phyloP scores from a whole-genome alignment of 2,113 vertebrate species.

The Brienomyrus longianalis region DNA sequence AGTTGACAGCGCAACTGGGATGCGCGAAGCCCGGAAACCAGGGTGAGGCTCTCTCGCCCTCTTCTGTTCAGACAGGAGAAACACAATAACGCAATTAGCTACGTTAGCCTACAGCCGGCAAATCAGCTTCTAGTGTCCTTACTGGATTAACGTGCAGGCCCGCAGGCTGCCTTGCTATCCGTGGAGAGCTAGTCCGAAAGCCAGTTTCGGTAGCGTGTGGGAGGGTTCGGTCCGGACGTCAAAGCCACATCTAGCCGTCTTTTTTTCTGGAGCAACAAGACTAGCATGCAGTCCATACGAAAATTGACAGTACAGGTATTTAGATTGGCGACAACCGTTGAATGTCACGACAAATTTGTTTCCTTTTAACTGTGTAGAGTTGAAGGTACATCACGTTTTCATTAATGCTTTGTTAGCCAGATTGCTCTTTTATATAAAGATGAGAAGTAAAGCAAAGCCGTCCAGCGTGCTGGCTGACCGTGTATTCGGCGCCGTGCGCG shows the following conservation, averaged over 20 bases:
- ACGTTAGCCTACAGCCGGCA: not conserved
- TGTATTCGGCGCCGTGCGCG: not conserved
- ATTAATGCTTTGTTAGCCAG: not conserved
- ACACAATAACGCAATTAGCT: not conserved
- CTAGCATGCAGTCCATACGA: slow-evolving; percentile 6
- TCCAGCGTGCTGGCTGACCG: not conserved
- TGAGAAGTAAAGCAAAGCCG: not conserved
- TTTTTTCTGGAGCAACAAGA: not conserved
- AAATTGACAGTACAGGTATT: not conserved
- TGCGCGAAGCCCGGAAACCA: not conserved
- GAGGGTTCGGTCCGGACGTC: not conserved
- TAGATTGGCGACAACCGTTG: not conserved
- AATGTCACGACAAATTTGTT: not conserved
- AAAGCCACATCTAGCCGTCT: not conserved
- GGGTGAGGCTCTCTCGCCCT: not conserved
- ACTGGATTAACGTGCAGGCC: not conserved
- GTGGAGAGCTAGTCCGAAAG: not conserved
- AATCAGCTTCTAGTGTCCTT: not conserved
- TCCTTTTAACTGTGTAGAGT: not conserved
- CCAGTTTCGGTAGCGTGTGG: not conserved
- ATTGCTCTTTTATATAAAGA: not conserved
- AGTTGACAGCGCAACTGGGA: not conserved
- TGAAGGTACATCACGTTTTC: not conserved
- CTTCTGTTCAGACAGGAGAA: not conserved
- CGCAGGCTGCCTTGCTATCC: not conserved